Evolutionary conservation across 2,113 vertebrate species (phyloP).

Genomic region (Rhinogobius similis): DNA sequence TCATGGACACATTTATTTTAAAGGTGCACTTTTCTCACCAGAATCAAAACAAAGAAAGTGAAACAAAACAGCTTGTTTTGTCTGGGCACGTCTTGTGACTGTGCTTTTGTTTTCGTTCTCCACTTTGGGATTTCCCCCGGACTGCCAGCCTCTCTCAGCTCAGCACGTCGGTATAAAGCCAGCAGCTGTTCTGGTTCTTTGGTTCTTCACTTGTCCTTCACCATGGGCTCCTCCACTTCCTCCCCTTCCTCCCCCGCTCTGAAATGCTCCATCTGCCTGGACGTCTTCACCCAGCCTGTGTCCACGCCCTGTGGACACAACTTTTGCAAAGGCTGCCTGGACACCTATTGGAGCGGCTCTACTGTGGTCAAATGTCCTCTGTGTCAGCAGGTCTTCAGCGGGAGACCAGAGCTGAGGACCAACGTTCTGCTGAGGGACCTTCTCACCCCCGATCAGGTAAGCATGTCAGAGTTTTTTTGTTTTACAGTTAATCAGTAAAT

Average conservation of each 20-base stretch:
- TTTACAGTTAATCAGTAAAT: background rate
- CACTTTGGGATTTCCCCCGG: background rate
- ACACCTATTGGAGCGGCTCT: conserved; percentile 6
- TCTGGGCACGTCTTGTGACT: background rate
- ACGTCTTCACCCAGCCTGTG: conserved; percentile 1
- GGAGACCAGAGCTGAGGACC: background rate
- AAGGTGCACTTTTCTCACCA: no score
- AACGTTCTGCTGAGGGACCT: conserved; percentile 14
- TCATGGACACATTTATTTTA: no score
- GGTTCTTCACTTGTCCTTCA: background rate
- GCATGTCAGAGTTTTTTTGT: background rate
- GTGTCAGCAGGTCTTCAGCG: conserved; percentile 8
- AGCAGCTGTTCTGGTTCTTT: no score
- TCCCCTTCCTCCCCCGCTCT: background rate
- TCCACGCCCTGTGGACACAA: conserved; percentile 19
- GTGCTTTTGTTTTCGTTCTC: background rate
- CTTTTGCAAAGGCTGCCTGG: conserved; percentile 17
- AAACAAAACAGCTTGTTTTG: background rate
- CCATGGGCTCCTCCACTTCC: background rate
- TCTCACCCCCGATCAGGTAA: background rate
- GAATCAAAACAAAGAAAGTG: background rate
- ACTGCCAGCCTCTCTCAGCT: background rate
- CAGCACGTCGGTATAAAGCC: background rate
- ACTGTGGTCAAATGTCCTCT: conserved; percentile 3
- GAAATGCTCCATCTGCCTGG: conserved; percentile 15